Conservation (phyloP, 2,797 vertebrate genomes). For the Melanogrammus aeglefinus region DNA sequence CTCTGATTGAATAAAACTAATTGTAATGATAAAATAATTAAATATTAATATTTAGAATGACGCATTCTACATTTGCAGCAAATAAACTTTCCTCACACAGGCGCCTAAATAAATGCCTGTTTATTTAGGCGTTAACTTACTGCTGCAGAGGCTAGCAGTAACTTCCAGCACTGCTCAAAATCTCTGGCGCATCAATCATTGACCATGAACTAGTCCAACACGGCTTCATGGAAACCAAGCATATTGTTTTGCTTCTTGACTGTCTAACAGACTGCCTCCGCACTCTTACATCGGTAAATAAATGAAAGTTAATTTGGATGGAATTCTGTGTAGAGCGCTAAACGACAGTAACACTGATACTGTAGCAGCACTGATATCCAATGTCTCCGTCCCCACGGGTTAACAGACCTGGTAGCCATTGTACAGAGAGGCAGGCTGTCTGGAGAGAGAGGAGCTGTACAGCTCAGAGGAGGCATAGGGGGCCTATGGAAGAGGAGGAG, state of each 20-base stretch:
- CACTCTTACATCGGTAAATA: neutral
- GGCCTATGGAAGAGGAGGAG: conserved; percentile 39
- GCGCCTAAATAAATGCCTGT: neutral
- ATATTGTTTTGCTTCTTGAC: neutral
- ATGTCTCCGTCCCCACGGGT: neutral
- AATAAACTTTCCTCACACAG: too few species aligned
- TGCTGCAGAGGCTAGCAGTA: neutral
- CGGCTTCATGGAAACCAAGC: neutral
- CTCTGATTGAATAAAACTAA: too few species aligned
- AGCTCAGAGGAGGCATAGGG: conserved; percentile 69
- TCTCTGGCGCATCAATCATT: neutral
- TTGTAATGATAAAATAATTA: too few species aligned
- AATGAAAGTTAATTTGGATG: neutral
- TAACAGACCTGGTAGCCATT: conserved; percentile 84
- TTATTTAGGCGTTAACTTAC: neutral
- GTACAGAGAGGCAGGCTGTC: conserved; percentile 67
- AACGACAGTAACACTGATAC: neutral
- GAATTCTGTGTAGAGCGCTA: neutral
- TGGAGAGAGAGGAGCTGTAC: conserved; percentile 70
- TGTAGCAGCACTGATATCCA: neutral
- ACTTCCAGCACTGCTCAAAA: neutral
- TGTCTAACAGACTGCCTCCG: too few species aligned
- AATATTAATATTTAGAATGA: too few species aligned
- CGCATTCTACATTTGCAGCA: too few species aligned
- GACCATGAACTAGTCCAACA: neutral